phyloP scores from a whole-genome alignment of 1,140 invertebrate species.

The Halyomorpha halys region DNA sequence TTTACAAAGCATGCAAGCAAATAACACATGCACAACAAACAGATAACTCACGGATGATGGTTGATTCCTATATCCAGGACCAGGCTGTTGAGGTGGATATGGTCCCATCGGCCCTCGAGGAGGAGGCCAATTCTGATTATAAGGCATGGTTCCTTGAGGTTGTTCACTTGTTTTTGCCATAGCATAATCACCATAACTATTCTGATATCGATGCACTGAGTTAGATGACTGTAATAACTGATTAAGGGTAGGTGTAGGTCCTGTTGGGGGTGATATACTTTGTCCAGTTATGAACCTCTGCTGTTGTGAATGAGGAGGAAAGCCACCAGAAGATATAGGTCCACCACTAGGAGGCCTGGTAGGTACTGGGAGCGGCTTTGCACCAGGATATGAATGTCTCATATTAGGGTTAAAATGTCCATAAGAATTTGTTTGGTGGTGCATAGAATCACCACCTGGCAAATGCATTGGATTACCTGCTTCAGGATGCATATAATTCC shows the following conservation, averaged over 20 bases:
- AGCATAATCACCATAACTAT: constrained; percentile 38
- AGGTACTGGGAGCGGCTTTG: constrained; percentile 33
- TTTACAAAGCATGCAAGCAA: no score
- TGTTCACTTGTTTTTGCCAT: constrained; percentile 36
- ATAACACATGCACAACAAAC: not conserved
- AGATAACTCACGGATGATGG: constrained; percentile 30
- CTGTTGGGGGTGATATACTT: constrained; percentile 60
- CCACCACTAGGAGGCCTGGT: constrained; percentile 37
- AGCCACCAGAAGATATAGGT: constrained; percentile 26
- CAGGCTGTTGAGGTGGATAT: constrained; percentile 41
- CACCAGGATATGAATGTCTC: constrained; percentile 33
- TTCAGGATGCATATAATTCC: constrained; percentile 28
- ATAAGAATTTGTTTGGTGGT: constrained; percentile 29
- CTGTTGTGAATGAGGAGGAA: constrained; percentile 36
- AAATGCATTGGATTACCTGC: constrained; percentile 26
- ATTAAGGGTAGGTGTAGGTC: constrained; percentile 83
- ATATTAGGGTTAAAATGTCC: constrained; percentile 30
- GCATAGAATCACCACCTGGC: constrained; percentile 22
- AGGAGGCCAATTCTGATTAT: constrained; percentile 31
- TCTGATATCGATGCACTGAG: constrained; percentile 45
- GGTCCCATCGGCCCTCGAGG: constrained; percentile 38
- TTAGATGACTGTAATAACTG: constrained; percentile 72
- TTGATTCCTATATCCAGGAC: constrained; percentile 31
- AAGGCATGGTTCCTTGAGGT: constrained; percentile 27
- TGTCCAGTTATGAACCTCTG: constrained; percentile 48